These are phyloP conservation scores for Lethocerus indicus DNA, from an alignment of 1,140 invertebrate species.

Conservation along the genomic window DNA sequence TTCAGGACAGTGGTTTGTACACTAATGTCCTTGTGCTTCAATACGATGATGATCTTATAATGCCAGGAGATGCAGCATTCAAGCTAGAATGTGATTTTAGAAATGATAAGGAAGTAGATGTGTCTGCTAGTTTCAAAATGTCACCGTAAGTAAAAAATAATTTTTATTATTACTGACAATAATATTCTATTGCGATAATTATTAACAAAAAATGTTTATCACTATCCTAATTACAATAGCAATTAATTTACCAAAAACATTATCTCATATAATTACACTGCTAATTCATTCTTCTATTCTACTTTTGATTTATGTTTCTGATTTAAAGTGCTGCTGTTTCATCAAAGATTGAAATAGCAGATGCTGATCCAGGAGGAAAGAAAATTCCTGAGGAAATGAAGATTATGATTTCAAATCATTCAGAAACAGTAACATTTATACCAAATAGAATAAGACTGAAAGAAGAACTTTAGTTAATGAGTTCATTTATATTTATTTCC, in stretches of 20 bases:
- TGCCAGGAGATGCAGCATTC: slow-evolving; percentile 42
- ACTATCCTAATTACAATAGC: too few relatives aligned
- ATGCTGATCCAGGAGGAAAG: slow-evolving; percentile 21
- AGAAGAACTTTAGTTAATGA: too few relatives aligned
- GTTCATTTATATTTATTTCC: too few relatives aligned
- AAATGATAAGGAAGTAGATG: slow-evolving; percentile 28
- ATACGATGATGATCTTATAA: slow-evolving; percentile 41
- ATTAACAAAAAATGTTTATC: too few relatives aligned
- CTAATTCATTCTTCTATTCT: too few relatives aligned
- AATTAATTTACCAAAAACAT: too few relatives aligned
- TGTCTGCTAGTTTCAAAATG: too few relatives aligned
- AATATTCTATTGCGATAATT: too few relatives aligned
- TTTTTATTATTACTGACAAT: too few relatives aligned
- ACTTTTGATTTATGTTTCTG: too few relatives aligned
- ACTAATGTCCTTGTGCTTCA: slow-evolving; percentile 37
- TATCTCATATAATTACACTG: too few relatives aligned
- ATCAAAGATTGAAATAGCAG: slow-evolving; percentile 20
- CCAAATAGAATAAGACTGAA: not conserved
- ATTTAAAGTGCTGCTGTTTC: slow-evolving; percentile 11
- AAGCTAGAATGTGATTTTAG: slow-evolving; percentile 39
- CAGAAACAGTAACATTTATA: slow-evolving; percentile 5
- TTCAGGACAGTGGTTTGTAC: slow-evolving; percentile 31
- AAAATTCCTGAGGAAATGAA: slow-evolving; percentile 6
- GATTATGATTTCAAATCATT: slow-evolving; percentile 3
- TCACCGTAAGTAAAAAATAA: too few relatives aligned